phyloP scores from a whole-genome alignment of 2,797 vertebrate genomes.

The Epinephelus coioides region DNA sequence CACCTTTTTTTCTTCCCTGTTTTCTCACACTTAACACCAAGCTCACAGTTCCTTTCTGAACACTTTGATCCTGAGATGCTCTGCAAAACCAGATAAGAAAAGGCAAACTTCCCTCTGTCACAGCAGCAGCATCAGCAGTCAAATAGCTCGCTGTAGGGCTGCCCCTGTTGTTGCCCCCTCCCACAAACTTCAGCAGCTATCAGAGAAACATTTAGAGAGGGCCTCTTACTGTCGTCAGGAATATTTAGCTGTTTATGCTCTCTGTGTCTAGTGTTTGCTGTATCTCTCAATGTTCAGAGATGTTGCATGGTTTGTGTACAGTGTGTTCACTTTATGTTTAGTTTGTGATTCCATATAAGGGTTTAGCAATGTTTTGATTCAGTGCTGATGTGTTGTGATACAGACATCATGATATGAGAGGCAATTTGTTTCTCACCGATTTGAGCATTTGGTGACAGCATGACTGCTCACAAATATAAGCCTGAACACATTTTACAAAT shows the following conservation, averaged over 20 bases:
- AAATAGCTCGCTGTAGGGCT: slow-evolving; percentile 43
- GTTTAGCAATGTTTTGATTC: neutral
- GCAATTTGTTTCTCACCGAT: neutral
- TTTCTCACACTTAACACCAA: slow-evolving; percentile 56
- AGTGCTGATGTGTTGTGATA: slow-evolving; percentile 1
- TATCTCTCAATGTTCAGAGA: slow-evolving; percentile 47
- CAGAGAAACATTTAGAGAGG: slow-evolving; percentile 40
- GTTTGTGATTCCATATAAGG: slow-evolving; percentile 21
- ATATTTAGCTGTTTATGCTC: slow-evolving; percentile 50
- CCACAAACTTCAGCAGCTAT: slow-evolving; percentile 56
- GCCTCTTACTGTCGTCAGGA: slow-evolving; percentile 32
- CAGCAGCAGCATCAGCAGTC: slow-evolving; percentile 74
- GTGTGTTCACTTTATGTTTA: slow-evolving; percentile 39
- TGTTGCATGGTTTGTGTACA: slow-evolving; percentile 34
- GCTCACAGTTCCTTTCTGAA: slow-evolving; percentile 72
- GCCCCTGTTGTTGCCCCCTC: slow-evolving; percentile 50
- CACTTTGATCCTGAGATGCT: slow-evolving; percentile 68
- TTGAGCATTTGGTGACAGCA: neutral
- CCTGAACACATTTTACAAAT: neutral
- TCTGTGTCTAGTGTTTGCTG: slow-evolving; percentile 44
- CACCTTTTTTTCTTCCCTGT: slow-evolving; percentile 17
- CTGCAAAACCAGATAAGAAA: slow-evolving; percentile 55
- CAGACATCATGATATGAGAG: neutral
- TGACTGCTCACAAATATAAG: neutral
- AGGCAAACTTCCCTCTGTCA: slow-evolving; percentile 58